Conservation (phyloP, 2,113 vertebrate genomes). For the Pedetes capensis region DNA sequence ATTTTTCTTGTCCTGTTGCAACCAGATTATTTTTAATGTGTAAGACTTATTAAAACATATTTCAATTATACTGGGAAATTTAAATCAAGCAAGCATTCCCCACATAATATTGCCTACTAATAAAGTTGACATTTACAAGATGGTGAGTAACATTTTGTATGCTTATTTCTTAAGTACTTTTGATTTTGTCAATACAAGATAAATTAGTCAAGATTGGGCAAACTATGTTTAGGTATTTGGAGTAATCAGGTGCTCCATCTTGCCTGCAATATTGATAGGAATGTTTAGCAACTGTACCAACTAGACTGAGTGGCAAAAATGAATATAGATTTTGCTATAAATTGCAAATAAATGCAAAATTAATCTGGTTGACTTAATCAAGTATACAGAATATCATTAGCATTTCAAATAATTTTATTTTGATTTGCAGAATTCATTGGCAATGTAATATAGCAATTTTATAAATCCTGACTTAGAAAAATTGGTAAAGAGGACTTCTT, state of each 20-base stretch:
- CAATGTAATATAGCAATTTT: constrained; percentile 57
- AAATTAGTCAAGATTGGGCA: constrained; percentile 65
- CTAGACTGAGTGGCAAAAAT: constrained; percentile 53
- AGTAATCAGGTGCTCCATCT: constrained; percentile 65
- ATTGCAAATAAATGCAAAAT: constrained; percentile 69
- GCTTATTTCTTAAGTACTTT: constrained; percentile 62
- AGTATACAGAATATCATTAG: constrained; percentile 59
- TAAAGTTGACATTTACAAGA: constrained; percentile 57
- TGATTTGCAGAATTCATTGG: constrained; percentile 56
- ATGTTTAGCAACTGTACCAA: constrained; percentile 64
- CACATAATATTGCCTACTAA: constrained; percentile 20
- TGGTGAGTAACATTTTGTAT: constrained; percentile 51
- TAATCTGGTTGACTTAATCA: constrained; percentile 67
- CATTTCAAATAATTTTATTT: constrained; percentile 68
- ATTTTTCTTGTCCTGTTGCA: constrained; percentile 57
- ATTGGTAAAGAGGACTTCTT: background rate
- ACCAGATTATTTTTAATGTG: constrained; percentile 59
- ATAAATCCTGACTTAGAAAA: constrained; percentile 43
- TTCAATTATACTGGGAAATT: constrained; percentile 56
- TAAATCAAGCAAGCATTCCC: constrained; percentile 51
- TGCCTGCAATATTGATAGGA: constrained; percentile 67
- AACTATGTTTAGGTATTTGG: constrained; percentile 68
- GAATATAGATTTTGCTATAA: constrained; percentile 65
- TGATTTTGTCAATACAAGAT: constrained; percentile 65
- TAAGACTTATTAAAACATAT: constrained; percentile 63